Evolutionary conservation across 2,113 vertebrate species (phyloP), one percentile per base, ranked within the genome.

Genomic region (Chionis minor): DNA sequence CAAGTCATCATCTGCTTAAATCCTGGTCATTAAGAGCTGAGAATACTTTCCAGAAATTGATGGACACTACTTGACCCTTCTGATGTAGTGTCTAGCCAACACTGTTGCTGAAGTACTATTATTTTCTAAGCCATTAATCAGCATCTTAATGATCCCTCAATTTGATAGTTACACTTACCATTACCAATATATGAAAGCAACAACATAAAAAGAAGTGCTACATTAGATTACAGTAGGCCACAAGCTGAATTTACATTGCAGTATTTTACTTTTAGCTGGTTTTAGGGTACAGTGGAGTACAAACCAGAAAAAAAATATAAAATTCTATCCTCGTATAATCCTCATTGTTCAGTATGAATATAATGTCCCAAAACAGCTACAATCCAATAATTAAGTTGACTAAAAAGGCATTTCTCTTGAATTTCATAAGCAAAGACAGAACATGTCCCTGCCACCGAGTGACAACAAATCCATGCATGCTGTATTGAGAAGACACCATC

Each of bases 371-470:
- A 61, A 83, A 22, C 5, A 13, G 14, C 9, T 40, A 47, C 4
- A 72, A 24, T 44, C 18, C 27, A 67, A 19, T 45, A 63, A 82
- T 17, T 21, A 47, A 45, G 8, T 4, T 63, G 12, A 61, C 4
- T 58, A 49, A 80, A 72, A 73, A 70, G 6, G 10, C 6, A 77
- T 10, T n/a, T 92, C 32, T 62, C 22, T 49, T 38, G 15, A 94
- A 80, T 42, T 71, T 72, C 7, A 1, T 40, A 65, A 47, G 22
- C 70, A n/a, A 77, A 81, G 20, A 52, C 6, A 65, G 33, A 65
- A 47, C 6, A 40, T 1, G 0, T 0, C 2, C 40, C 11, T 65
- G 44, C 16, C 44, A 59, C 23, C 61, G 49, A 2, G 35, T 70
- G 45, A 81, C 55, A 81, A 81, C 32, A 83, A 88, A 88, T 8